A percentile compares a stretch with the other conserved stretches of the same genome.
Conservation (phyloP, 1,140 invertebrate genomes). For the Lineus longissimus region DNA sequence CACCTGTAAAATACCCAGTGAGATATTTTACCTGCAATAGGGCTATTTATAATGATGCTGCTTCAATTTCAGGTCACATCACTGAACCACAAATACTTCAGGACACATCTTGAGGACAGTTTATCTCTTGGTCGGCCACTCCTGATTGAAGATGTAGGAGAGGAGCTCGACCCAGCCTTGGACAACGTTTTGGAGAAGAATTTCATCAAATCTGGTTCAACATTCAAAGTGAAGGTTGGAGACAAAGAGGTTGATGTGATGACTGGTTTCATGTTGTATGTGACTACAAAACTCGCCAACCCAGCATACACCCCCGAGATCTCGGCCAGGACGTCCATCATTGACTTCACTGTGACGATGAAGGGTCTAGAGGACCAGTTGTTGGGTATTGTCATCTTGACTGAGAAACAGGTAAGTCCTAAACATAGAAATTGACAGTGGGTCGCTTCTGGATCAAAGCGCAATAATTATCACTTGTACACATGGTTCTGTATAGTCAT, state of each 20-base stretch:
- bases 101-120: conserved; percentile 90
- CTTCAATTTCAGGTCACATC: conserved; percentile 70
- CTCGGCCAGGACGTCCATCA: conserved; percentile 92
- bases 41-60: no score
- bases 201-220: conserved; percentile 95
- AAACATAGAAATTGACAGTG: no score
- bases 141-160: conserved; percentile 90
- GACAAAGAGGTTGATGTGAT: conserved; percentile 96
- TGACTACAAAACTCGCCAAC: conserved; percentile 93
- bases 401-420: conserved; percentile 76
- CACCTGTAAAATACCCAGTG: no score
- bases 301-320: conserved; percentile 95
- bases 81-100: conserved; percentile 94
- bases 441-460: no score
- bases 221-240: conserved; percentile 88
- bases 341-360: conserved; percentile 97
- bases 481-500: neutral
- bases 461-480: neutral
- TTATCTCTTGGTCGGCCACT: conserved; percentile 90
- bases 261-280: conserved; percentile 92
- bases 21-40: no score
- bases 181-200: conserved; percentile 97
- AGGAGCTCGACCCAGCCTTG: conserved; percentile 91
- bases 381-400: conserved; percentile 85
- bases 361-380: conserved; percentile 94